These are phyloP conservation scores for Strix uralensis DNA, from an alignment of 2,113 vertebrate species.

Conservation along the genomic window DNA sequence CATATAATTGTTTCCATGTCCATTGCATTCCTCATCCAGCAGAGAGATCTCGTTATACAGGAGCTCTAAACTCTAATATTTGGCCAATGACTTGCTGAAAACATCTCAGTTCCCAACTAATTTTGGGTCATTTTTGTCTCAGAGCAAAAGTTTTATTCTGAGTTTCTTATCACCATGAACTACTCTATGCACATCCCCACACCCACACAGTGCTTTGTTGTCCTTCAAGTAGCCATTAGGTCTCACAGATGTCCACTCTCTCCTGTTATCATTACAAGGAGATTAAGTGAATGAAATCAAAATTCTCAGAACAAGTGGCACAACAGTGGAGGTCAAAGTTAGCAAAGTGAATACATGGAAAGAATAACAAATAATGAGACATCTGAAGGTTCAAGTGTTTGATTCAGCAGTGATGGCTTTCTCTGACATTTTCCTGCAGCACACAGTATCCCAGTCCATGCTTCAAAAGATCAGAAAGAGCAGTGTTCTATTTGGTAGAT, in stretches of 20 bases:
- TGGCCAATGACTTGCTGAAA: background rate
- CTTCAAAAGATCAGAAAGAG: background rate
- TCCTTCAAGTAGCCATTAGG: background rate
- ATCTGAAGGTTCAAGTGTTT: background rate
- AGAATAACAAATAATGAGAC: background rate
- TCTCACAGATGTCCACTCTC: background rate
- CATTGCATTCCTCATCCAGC: background rate
- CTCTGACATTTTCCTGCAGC: background rate
- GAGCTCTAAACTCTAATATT: background rate
- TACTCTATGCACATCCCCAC: rapidly evolving
- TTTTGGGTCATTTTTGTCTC: background rate
- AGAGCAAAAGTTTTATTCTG: background rate
- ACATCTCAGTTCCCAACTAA: background rate
- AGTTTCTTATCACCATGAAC: background rate
- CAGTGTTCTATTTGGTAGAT: background rate
- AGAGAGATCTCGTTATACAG: background rate
- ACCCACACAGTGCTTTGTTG: background rate
- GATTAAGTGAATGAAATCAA: background rate
- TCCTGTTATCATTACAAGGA: background rate
- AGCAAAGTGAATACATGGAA: background rate
- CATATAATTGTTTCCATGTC: background rate
- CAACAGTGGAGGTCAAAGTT: background rate
- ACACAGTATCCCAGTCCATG: background rate
- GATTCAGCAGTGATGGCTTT: background rate
- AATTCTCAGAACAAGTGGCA: background rate